A percentile compares a stretch with the other conserved stretches of the same genome.
These are phyloP conservation scores for Apodemus sylvaticus DNA, from an alignment of 2,113 vertebrate species.

Conservation along the genomic window DNA sequence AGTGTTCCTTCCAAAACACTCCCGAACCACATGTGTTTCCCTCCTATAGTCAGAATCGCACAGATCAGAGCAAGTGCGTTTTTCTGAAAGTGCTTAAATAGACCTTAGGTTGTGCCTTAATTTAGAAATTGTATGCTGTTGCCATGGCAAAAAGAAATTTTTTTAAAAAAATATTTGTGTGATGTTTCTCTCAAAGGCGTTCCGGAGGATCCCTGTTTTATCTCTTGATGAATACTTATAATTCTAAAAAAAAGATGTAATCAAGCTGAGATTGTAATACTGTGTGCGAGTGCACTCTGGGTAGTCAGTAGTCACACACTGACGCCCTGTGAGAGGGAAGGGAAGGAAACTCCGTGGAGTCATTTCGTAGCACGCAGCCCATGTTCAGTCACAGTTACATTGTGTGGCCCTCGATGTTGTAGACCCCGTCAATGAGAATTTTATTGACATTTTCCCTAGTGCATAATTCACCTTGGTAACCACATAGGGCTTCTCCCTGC, in stretches of 20 bases:
- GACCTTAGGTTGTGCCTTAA: not conserved
- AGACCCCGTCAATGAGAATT: conserved; percentile 65
- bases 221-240: conserved; percentile 56
- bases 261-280: conserved; percentile 56
- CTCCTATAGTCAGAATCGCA: conserved; percentile 67
- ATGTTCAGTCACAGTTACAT: conserved; percentile 61
- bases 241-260: conserved; percentile 51
- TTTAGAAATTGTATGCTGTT: conserved; percentile 24
- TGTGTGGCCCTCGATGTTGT: conserved; percentile 77
- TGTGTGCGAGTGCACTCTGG: conserved; percentile 24
- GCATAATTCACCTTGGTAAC: conserved; percentile 72
- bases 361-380: conserved; percentile 74
- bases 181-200: conserved; percentile 53
- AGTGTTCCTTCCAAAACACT: conserved; percentile 70
- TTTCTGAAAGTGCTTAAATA: conserved; percentile 68
- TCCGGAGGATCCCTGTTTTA: conserved; percentile 57
- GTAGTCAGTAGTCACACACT: conserved; percentile 61
- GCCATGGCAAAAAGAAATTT: not conserved
- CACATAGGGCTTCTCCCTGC: conserved; percentile 55
- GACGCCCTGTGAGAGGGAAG: conserved; percentile 51
- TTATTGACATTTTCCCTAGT: conserved; percentile 59
- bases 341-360: conserved; percentile 73
- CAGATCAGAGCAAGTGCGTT: conserved; percentile 73
- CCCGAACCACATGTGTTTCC: conserved; percentile 57
- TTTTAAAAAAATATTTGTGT: not conserved